Conservation (phyloP, 2,113 vertebrate genomes). For the Illadopsis cleaveri region DNA sequence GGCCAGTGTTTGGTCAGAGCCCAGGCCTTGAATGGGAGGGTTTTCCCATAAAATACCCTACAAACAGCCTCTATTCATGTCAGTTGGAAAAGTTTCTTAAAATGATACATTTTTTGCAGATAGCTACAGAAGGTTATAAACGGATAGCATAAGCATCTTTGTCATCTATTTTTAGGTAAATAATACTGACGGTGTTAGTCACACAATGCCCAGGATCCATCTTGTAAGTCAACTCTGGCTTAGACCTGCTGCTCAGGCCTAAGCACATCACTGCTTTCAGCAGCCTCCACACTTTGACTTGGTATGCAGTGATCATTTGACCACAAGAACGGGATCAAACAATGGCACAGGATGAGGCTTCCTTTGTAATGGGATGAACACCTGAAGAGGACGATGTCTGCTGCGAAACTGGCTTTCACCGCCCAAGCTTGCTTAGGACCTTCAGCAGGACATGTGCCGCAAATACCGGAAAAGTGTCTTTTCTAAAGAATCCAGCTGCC, state of each 20-base stretch:
- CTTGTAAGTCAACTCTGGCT: not conserved
- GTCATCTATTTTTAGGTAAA: not conserved
- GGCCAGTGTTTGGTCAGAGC: not conserved
- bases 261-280: not conserved
- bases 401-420: not conserved
- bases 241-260: not conserved
- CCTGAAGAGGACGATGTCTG: not conserved
- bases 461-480: not conserved
- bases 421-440: not conserved
- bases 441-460: not conserved
- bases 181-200: not conserved
- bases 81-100: not conserved
- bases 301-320: accelerated
- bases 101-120: not conserved
- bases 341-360: not conserved
- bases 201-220: not conserved
- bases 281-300: not conserved
- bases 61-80: not conserved
- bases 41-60: not conserved
- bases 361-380: not conserved
- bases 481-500: not conserved
- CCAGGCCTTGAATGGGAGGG: not conserved
- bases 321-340: not conserved
- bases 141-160: not conserved
- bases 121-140: not conserved